Evolutionary conservation across 2,888 invertebrate genomes (phyloP), one percentile per base, ranked within the genome.

Genomic region (Habroteleia sp.): DNA sequence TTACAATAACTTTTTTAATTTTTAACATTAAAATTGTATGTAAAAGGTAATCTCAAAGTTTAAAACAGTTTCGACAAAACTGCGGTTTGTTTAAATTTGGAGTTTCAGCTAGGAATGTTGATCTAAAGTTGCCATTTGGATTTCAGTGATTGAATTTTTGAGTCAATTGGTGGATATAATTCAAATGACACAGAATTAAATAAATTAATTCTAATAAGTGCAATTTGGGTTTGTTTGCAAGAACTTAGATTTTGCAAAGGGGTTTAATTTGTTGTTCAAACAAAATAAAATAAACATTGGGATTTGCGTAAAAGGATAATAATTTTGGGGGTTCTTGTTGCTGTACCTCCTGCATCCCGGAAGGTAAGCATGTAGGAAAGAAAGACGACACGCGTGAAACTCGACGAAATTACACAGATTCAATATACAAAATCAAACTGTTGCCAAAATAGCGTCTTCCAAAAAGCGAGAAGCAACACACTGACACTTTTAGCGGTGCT

Each of bases 301-400:
- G 41, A 27, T 31, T 35, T 35, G 71, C 17, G 41, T 48, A 25
- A 42, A 11, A 42, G 58, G 39, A 52, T 14, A 25, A 17, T 35
- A 42, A 37, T 41, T 58, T 29, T 35, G 11, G 66, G 63, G 63
- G 44, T 69, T 75, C 42, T 79, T 62, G 48, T 68, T 83, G 86
- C 86, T 87, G 79, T 87, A 87, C 86, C 87, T 86, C 86, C 86
- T 87, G 84, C 77, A 81, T 85, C 80, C 83, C 86, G 83, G 84
- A 85, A 87, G 86, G 83, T 84, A 85, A 86, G 86, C 87, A 85
- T 87, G 87, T 87, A 79, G 82, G 79, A 81, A 81, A 86, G 82
- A 84, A 83, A 85, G 79, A 81, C 76, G 80, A 83, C 62, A 80
- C 84, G 83, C 82, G 83, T 84, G 82, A 84, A 81, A 84, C 80